Conservation (phyloP, 2,113 vertebrate species). For the Rhinolophus sinicus region DNA sequence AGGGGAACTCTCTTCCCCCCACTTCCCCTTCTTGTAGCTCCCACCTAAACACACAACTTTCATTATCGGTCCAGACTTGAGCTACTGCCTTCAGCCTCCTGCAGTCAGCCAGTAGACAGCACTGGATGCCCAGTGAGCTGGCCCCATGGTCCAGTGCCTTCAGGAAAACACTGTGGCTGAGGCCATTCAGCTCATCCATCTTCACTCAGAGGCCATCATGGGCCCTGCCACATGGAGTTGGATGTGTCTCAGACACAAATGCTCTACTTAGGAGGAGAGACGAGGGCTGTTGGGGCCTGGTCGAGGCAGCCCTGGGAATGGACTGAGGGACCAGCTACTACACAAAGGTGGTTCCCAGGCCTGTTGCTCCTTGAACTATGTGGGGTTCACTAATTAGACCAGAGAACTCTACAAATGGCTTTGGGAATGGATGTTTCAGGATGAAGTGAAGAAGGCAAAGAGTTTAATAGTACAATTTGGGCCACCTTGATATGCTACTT, state of each 20-base stretch:
- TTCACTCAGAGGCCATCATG: not conserved
- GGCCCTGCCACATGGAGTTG: not conserved
- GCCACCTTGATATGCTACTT: not conserved
- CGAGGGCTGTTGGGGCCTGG: not conserved
- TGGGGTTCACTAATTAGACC: not conserved
- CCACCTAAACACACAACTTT: not conserved
- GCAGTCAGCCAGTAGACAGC: not conserved
- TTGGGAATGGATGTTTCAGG: not conserved
- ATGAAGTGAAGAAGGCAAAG: not conserved
- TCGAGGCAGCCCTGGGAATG: not conserved
- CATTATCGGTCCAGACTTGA: not conserved
- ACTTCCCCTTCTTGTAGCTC: not conserved
- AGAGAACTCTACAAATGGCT: not conserved
- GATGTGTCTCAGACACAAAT: not conserved
- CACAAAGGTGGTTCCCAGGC: not conserved
- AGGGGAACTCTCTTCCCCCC: not conserved
- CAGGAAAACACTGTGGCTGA: not conserved
- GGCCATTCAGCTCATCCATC: not conserved
- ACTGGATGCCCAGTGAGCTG: not conserved
- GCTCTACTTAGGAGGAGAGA: not conserved
- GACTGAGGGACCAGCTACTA: not conserved
- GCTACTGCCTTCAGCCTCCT: not conserved
- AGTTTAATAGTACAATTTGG: not conserved
- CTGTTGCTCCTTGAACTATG: not conserved
- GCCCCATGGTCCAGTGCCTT: fast-evolving